phyloP scores from a whole-genome alignment of 2,113 vertebrate species.

The Labeo catla region DNA sequence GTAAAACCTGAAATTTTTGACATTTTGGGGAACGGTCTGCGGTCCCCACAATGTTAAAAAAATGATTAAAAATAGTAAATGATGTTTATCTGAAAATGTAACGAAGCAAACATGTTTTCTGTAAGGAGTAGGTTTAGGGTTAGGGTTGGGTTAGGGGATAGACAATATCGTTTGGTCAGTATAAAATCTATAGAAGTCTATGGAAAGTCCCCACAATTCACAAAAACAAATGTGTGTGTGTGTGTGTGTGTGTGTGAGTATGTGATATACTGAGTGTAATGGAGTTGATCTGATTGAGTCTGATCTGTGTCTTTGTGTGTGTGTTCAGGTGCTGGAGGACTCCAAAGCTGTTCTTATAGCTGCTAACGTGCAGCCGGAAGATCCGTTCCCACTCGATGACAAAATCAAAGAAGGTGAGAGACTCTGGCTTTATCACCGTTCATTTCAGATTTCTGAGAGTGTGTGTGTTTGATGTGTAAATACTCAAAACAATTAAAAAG shows the following conservation, averaged over 20 bases:
- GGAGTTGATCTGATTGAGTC: slow-evolving; percentile 27
- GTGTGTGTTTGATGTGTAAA: not conserved
- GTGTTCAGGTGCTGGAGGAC: slow-evolving; percentile 90
- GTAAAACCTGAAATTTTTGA: too few species aligned
- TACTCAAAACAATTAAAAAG: not conserved
- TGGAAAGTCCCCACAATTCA: too few species aligned
- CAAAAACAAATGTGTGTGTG: slow-evolving; percentile 66
- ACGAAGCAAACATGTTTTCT: too few species aligned
- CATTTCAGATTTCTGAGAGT: not conserved
- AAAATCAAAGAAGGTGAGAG: slow-evolving; percentile 95
- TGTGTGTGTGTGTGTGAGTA: slow-evolving; percentile 25
- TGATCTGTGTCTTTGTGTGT: slow-evolving; percentile 6
- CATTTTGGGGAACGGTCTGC: too few species aligned
- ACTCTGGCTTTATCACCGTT: not conserved
- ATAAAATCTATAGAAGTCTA: too few species aligned
- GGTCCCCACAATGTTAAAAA: too few species aligned
- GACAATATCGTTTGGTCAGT: too few species aligned
- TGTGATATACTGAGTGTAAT: not conserved
- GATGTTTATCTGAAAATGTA: too few species aligned
- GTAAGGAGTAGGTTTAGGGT: too few species aligned
- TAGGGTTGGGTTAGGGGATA: too few species aligned
- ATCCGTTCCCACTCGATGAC: slow-evolving; percentile 93
- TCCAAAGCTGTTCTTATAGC: slow-evolving; percentile 86
- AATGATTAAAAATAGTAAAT: too few species aligned
- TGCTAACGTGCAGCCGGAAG: slow-evolving; percentile 87